A percentile compares a stretch with the other conserved stretches of the same genome.
phyloP scores from a whole-genome alignment of 2,888 invertebrate genomes.

The Apodemia zela region DNA sequence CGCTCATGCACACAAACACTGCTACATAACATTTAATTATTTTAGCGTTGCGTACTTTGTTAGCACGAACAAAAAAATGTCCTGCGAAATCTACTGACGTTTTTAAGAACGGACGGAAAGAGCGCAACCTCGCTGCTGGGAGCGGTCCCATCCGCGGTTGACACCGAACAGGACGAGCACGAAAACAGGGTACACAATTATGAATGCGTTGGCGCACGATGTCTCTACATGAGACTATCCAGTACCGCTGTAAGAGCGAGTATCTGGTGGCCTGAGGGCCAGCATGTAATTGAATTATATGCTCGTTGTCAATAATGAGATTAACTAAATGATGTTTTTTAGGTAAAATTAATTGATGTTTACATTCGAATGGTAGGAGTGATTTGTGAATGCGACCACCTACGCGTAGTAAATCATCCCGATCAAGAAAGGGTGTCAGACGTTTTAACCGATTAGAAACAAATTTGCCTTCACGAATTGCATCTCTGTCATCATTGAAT shows the following conservation, averaged over 20 bases:
- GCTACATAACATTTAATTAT: conserved; percentile 1
- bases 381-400: background rate
- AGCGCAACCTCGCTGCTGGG: background rate
- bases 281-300: background rate
- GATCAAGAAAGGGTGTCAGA: background rate
- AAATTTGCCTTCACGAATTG: background rate
- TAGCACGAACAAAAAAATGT: background rate
- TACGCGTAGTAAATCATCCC: background rate
- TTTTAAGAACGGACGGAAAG: background rate
- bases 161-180: background rate
- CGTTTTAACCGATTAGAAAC: background rate
- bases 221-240: background rate
- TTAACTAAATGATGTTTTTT: conserved; percentile 1
- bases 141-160: background rate
- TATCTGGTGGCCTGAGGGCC: background rate
- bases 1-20: background rate
- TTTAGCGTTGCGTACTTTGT: conserved; percentile 6
- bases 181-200: background rate
- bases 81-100: background rate
- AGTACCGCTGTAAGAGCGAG: conserved; percentile 1
- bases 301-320: conserved; percentile 1
- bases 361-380: background rate
- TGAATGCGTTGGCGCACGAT: conserved; percentile 2
- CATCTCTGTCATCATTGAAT: background rate
- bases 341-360: background rate